Conservation (phyloP, 2,113 vertebrate genomes). For the Sprattus sprattus region DNA sequence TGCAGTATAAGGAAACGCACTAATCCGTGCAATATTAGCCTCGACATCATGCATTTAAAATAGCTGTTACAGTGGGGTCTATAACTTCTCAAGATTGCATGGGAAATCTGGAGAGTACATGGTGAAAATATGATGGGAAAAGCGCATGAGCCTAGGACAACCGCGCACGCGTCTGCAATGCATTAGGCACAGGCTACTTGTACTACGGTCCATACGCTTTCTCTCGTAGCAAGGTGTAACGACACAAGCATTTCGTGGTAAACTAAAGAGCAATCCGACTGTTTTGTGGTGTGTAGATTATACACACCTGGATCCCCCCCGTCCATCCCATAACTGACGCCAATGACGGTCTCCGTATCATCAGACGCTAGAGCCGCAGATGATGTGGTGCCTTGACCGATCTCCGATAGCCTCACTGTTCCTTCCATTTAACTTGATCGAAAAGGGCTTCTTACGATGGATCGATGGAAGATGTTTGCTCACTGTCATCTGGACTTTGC, state of each 20-base stretch:
- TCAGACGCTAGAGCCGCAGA: conserved; percentile 39
- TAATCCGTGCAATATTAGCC: not conserved
- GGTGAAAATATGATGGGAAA: too few relatives aligned
- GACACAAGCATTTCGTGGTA: not conserved
- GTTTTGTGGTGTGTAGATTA: not conserved
- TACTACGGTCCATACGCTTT: not conserved
- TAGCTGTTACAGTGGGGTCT: too few relatives aligned
- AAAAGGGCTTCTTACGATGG: not conserved
- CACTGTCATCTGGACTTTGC: conserved; percentile 4
- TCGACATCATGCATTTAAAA: not conserved
- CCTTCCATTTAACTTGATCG: conserved; percentile 39
- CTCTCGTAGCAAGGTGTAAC: not conserved
- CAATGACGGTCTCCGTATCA: conserved; percentile 47
- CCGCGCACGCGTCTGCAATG: not conserved
- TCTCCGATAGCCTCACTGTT: conserved; percentile 30
- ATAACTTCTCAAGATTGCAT: not conserved
- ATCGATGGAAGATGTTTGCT: not conserved
- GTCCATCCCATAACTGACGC: conserved; percentile 45
- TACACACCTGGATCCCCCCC: conserved; percentile 37
- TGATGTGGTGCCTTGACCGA: conserved; percentile 35
- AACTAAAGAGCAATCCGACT: not conserved
- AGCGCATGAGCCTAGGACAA: not conserved
- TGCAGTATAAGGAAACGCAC: not conserved
- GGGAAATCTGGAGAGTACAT: not conserved
- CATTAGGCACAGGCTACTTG: not conserved